A percentile compares a stretch with the other conserved stretches of the same genome.
phyloP scores from a whole-genome alignment of 2,797 vertebrate genomes.

The Anas flavirostris region DNA sequence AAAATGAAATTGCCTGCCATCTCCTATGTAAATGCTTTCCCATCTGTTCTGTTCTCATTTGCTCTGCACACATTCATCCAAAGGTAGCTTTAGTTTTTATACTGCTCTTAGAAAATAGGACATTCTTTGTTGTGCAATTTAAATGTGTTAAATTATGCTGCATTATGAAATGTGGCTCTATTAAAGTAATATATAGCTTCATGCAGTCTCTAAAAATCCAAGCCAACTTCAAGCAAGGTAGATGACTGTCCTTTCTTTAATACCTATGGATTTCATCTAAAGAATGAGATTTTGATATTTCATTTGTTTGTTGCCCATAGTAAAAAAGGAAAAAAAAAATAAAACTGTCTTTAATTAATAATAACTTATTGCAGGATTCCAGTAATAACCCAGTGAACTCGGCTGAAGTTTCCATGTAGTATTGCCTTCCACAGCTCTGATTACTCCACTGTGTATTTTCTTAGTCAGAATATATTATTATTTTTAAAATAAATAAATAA shows the following conservation, averaged over 20 bases:
- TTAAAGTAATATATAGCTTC: conserved; percentile 44
- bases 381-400: not conserved
- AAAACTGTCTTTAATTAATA: not conserved
- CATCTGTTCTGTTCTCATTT: conserved; percentile 69
- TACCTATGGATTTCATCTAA: not conserved
- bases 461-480: not conserved
- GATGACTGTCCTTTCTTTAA: not conserved
- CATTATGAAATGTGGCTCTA: conserved; percentile 46
- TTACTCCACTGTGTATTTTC: not conserved
- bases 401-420: not conserved
- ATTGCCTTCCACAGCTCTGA: not conserved
- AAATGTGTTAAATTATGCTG: conserved; percentile 51
- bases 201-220: not conserved
- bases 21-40: conserved; percentile 63
- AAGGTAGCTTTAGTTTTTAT: conserved; percentile 51
- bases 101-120: conserved; percentile 17
- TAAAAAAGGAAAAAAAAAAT: not conserved
- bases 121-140: conserved; percentile 58
- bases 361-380: not conserved
- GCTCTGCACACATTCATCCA: conserved; percentile 17
- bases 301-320: not conserved
- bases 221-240: not conserved
- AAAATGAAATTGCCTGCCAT: conserved; percentile 64
- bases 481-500: not conserved
- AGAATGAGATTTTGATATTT: not conserved